Conservation (phyloP, 2,113 vertebrate species). For the Hippopotamus amphibius region DNA sequence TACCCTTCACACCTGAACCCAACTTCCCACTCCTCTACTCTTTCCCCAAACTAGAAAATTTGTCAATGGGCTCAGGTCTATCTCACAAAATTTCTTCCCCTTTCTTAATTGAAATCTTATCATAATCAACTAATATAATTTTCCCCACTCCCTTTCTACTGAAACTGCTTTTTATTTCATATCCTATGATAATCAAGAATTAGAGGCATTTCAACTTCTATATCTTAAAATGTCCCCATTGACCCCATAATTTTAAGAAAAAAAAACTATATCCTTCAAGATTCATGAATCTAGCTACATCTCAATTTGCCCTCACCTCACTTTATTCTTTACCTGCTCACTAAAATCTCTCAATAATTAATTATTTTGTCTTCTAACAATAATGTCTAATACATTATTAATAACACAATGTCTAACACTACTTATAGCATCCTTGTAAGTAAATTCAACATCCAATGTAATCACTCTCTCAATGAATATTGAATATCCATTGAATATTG, state of each 20-base stretch:
- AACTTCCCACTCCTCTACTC: not conserved
- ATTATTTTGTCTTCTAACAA: not conserved
- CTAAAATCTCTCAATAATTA: not conserved
- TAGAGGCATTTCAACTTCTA: not conserved
- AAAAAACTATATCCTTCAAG: not conserved
- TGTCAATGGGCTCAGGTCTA: not conserved
- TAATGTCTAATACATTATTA: too few relatives aligned
- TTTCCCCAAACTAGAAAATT: not conserved
- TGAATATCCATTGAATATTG: not conserved
- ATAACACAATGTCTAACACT: not conserved
- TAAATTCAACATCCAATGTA: not conserved
- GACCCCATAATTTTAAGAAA: not conserved
- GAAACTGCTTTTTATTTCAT: not conserved
- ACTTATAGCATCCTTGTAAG: not conserved
- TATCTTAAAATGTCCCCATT: not conserved
- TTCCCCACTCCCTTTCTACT: not conserved
- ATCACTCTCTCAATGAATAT: too few relatives aligned
- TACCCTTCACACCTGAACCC: not conserved
- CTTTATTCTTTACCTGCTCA: not conserved
- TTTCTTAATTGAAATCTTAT: not conserved
- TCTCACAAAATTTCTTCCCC: not conserved
- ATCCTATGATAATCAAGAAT: not conserved
- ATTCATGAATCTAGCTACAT: not conserved
- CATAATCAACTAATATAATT: not conserved
- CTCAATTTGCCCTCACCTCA: not conserved